Base-by-base conservation (phyloP, 2,888 invertebrate genomes). In the Anticlea derivata region DNA sequence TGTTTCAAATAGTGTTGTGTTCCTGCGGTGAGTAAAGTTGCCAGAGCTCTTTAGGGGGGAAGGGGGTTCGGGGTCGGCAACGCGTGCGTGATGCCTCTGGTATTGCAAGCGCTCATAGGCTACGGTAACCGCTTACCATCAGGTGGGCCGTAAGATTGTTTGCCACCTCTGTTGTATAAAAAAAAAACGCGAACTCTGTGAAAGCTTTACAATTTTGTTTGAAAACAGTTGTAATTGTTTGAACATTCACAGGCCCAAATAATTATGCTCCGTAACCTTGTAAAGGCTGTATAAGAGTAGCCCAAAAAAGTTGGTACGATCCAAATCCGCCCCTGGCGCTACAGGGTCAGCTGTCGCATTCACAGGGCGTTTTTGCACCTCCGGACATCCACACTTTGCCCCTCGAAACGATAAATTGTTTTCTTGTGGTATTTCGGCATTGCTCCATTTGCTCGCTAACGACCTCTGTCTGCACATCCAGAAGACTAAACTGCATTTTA, bases 301-400 rank as follows among this genome's bases (percentile, higher is more conserved):
- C 23, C 17, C 7, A 33, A 27, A 35, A 26, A 48, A 38, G 35
- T 47, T 34, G 20, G 23, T 31, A 23, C 7, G 12, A 31, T 55
- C 68, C 52, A 44, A 76, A 45, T 80, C 58, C 82, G 58, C 55
- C 77, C 66, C 79, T 77, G 78, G 65, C 55, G 49, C 24, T 63
- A 58, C 61, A 64, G 66, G 76, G 83, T 81, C 87, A 87, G 86
- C 86, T 87, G 87, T 74, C 83, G 73, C 76, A 79, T 81, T 86
- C 87, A 77, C 87, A 86, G 73, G 65, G 58, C 66, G 83, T 86
- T 87, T 86, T 87, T 86, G 81, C 77, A 77, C 77, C 73, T 75
- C 61, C 67, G 59, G 64, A 67, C 70, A 65, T 61, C 53, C 65
- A 59, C 58, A 55, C 51, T 40, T 58, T 52, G 38, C 57, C 68